A percentile compares a stretch with the other conserved stretches of the same genome.
phyloP scores from a whole-genome alignment of 2,113 vertebrate genomes.

The Prunella himalayana region DNA sequence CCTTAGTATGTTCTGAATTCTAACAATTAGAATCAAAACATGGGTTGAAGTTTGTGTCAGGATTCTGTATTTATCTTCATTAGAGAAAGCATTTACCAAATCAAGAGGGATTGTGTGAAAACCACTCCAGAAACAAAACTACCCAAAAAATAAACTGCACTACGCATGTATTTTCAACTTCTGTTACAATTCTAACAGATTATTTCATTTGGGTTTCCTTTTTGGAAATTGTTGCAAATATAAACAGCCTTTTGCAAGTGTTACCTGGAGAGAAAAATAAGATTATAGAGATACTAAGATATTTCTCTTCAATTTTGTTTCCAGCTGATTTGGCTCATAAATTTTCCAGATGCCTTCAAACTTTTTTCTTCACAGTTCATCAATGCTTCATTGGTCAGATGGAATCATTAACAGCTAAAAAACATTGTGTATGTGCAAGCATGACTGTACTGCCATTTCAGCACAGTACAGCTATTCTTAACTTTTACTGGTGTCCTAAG shows the following conservation, averaged over 20 bases:
- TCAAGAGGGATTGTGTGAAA: neutral
- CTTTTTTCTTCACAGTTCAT: neutral
- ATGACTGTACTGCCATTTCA: neutral
- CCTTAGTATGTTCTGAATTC: neutral
- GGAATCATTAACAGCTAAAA: neutral
- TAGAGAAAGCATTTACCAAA: neutral
- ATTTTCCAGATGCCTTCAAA: neutral
- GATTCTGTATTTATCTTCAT: neutral
- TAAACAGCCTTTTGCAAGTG: neutral
- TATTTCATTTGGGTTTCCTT: neutral
- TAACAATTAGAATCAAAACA: neutral
- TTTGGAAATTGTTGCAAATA: neutral
- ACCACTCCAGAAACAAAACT: neutral
- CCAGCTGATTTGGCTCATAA: neutral
- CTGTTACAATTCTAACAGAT: neutral
- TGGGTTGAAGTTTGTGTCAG: neutral
- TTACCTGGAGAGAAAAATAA: neutral
- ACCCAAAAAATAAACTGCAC: neutral
- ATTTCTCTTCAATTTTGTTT: neutral
- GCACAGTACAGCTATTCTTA: neutral
- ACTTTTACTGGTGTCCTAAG: neutral
- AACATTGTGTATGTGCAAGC: neutral
- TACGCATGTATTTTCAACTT: neutral
- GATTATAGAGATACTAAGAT: neutral
- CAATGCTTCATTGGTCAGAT: neutral